A percentile compares a stretch with the other conserved stretches of the same genome.
phyloP scores from a whole-genome alignment of 2,797 vertebrate genomes.

The Halcyon badia region DNA sequence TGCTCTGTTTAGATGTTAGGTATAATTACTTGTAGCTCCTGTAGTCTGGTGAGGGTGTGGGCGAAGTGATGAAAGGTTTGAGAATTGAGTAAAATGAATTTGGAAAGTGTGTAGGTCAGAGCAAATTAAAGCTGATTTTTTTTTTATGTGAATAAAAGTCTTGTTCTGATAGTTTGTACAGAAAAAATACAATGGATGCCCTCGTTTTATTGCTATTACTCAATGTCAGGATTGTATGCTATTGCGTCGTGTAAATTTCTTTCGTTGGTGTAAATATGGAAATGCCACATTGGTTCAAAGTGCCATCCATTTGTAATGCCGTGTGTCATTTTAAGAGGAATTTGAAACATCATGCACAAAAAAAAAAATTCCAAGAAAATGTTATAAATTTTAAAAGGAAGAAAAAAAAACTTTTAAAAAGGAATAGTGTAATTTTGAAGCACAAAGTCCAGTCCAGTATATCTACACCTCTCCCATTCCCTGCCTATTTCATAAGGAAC shows the following conservation, averaged over 20 bases:
- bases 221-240: conserved; percentile 92
- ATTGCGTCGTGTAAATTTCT: conserved; percentile 96
- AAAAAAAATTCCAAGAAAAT: conserved; percentile 41
- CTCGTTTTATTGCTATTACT: conserved; percentile 92
- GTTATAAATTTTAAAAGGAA: conserved; percentile 56
- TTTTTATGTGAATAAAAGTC: conserved; percentile 88
- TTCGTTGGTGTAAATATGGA: conserved; percentile 95
- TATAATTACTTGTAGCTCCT: conserved; percentile 89
- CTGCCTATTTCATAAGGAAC: conserved; percentile 82
- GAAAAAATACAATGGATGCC: conserved; percentile 89
- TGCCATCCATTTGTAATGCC: conserved; percentile 92
- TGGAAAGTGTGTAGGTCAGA: conserved; percentile 89
- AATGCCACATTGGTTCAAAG: conserved; percentile 89
- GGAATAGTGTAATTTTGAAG: conserved; percentile 77
- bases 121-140: conserved; percentile 86
- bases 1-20: conserved; percentile 88
- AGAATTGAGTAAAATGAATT: conserved; percentile 84
- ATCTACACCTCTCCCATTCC: conserved; percentile 80
- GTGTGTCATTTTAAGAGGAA: conserved; percentile 89
- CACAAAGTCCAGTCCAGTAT: conserved; percentile 78
- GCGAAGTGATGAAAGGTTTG: conserved; percentile 90
- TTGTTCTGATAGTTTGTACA: conserved; percentile 95
- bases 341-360: conserved; percentile 62
- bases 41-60: conserved; percentile 89
- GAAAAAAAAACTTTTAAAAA: conserved; percentile 81